Conservation (phyloP, 1,140 invertebrate species). For the Drosophila carrolli region DNA sequence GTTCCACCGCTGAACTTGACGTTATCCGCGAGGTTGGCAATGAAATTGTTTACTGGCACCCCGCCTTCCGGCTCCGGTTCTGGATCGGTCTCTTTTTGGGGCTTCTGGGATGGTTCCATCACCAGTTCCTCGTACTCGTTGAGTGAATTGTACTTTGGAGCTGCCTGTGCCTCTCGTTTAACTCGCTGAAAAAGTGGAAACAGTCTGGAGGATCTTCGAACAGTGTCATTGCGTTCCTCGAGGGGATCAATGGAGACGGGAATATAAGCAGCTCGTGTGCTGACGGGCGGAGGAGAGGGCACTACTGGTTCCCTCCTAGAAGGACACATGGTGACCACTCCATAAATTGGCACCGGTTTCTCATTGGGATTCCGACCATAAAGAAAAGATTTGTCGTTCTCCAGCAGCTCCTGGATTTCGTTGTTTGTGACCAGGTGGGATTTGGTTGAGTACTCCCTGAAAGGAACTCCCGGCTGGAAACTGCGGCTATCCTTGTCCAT, state of each 20-base stretch:
- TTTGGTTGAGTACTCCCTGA: conserved; percentile 82
- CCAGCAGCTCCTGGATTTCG: conserved; percentile 86
- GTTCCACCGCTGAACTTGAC: conserved; percentile 75
- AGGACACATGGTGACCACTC: conserved; percentile 85
- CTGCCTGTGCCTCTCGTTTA: conserved; percentile 34
- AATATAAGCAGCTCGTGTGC: conserved; percentile 69
- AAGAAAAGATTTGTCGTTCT: conserved; percentile 86
- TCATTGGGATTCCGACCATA: conserved; percentile 87
- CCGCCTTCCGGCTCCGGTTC: conserved; percentile 40
- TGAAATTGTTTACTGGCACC: conserved; percentile 74
- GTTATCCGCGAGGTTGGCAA: conserved; percentile 80
- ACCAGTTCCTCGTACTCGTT: conserved; percentile 41
- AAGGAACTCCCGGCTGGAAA: conserved; percentile 61
- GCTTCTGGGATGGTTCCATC: conserved; percentile 24
- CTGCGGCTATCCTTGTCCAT: conserved; percentile 73
- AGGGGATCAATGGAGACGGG: conserved; percentile 75
- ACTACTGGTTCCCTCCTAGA: conserved; percentile 1
- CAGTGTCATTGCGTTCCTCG: conserved; percentile 64
- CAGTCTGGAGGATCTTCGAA: conserved; percentile 69
- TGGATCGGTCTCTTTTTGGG: not conserved
- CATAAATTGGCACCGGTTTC: conserved; percentile 87
- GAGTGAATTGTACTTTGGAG: conserved; percentile 24
- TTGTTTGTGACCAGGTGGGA: conserved; percentile 86
- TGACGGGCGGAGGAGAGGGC: conserved; percentile 23
- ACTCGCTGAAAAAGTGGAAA: conserved; percentile 73